phyloP scores from a whole-genome alignment of 2,797 vertebrate species.

The Geotrypetes seraphini region DNA sequence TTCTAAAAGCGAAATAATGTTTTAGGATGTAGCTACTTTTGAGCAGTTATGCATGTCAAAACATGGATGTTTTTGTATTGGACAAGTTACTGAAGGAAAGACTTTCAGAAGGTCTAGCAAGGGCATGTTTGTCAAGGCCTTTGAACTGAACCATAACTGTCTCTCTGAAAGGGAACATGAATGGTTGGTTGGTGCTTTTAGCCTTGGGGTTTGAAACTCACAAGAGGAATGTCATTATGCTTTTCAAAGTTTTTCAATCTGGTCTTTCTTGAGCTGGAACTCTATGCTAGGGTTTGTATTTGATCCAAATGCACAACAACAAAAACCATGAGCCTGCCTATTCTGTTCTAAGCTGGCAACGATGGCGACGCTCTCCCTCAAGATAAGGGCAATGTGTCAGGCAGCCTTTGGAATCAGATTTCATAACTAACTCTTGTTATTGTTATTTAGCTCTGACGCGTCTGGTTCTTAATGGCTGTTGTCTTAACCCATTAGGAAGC shows the following conservation, averaged over 20 bases:
- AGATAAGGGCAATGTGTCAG: constrained; percentile 11
- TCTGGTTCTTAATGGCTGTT: too few species aligned
- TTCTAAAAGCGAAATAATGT: neutral
- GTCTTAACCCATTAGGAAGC: too few species aligned
- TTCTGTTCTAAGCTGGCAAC: constrained; percentile 39
- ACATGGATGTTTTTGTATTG: constrained; percentile 8
- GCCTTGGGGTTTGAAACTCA: constrained; percentile 54
- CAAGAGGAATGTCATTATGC: constrained; percentile 59
- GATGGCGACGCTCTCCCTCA: constrained; percentile 13
- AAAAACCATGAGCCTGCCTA: constrained; percentile 28
- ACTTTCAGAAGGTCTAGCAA: constrained; percentile 33
- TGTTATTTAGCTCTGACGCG: too few species aligned
- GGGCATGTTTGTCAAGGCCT: constrained; percentile 51
- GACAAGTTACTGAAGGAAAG: constrained; percentile 23
- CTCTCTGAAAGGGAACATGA: constrained; percentile 53
- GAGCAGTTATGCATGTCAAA: constrained; percentile 25
- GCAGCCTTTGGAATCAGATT: too few species aligned
- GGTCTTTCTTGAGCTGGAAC: constrained; percentile 42
- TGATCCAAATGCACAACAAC: constrained; percentile 37
- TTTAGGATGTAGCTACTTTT: too few species aligned
- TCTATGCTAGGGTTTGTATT: constrained; percentile 36
- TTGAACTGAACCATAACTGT: constrained; percentile 67
- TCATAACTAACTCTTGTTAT: too few species aligned
- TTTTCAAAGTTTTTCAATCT: constrained; percentile 59
- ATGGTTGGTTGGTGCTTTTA: constrained; percentile 51